A percentile compares a stretch with the other conserved stretches of the same genome.
phyloP scores from a whole-genome alignment of 1,140 invertebrate genomes.

The Oncopodura yosiiana region DNA sequence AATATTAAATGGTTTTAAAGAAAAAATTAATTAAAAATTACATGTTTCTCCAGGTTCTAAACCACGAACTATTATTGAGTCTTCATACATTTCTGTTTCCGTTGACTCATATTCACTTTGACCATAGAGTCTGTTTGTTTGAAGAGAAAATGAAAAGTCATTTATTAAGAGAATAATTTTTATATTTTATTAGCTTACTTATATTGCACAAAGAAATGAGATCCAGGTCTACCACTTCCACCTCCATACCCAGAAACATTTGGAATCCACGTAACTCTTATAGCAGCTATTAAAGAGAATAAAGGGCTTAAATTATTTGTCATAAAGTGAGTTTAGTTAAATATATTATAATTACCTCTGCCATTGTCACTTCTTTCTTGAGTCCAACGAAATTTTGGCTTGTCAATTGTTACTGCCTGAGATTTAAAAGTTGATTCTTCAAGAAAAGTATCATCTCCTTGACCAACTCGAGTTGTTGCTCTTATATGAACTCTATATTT shows the following conservation, averaged over 20 bases:
- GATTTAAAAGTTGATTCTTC: conserved; percentile 59
- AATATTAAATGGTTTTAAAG: not conserved
- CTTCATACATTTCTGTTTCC: conserved; percentile 57
- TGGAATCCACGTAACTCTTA: conserved; percentile 72
- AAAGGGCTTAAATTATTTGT: no score
- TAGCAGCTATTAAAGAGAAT: conserved; percentile 45
- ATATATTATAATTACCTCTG: no score
- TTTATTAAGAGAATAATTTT: no score
- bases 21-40: not conserved
- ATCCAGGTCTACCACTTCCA: conserved; percentile 57
- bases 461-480: conserved; percentile 71
- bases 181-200: conserved; percentile 24
- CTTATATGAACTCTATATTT: conserved; percentile 79
- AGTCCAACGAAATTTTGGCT: conserved; percentile 63
- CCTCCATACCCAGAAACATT: no score
- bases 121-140: conserved; percentile 55
- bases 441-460: conserved; percentile 71
- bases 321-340: no score
- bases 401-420: conserved; percentile 52
- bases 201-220: conserved; percentile 67
- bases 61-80: conserved; percentile 63
- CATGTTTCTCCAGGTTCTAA: conserved; percentile 72
- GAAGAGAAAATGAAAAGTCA: no score
- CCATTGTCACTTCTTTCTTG: conserved; percentile 60
- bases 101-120: conserved; percentile 55